Evolutionary conservation across 2,888 invertebrate genomes (phyloP).

Genomic region (Hedychridium roseum): DNA sequence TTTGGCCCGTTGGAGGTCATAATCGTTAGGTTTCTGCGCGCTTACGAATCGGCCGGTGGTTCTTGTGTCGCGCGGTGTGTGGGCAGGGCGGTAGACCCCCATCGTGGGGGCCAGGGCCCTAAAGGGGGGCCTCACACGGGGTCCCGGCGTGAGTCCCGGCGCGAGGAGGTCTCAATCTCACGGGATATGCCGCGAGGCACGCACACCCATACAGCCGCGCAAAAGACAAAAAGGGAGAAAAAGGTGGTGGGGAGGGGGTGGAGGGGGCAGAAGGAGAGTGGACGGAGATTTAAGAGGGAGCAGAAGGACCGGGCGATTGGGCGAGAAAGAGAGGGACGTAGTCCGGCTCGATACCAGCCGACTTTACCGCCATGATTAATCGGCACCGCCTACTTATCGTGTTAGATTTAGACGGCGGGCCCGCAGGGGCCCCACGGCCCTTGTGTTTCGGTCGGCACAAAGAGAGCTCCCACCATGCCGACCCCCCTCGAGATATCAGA

Average conservation of each 20-base stretch:
- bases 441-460: conserved; percentile 43
- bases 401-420: conserved; percentile 47
- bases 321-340: conserved; percentile 20
- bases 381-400: conserved; percentile 57
- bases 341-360: conserved; percentile 34
- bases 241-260: conserved; percentile 13
- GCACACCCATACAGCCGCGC: conserved; percentile 24
- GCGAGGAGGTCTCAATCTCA: conserved; percentile 57
- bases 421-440: conserved; percentile 37
- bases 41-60: conserved; percentile 30
- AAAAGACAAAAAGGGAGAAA: conserved; percentile 9
- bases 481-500: too few relatives aligned
- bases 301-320: not conserved
- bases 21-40: too few relatives aligned
- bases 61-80: conserved; percentile 43
- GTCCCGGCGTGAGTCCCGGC: conserved; percentile 51
- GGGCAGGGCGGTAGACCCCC: conserved; percentile 45
- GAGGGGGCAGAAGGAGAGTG: conserved; percentile 6
- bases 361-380: conserved; percentile 55
- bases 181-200: conserved; percentile 43
- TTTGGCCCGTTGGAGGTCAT: too few relatives aligned
- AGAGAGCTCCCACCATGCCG: too few relatives aligned
- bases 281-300: not conserved
- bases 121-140: conserved; percentile 47
- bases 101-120: conserved; percentile 35